Evolutionary conservation across 2,797 vertebrate species (phyloP).

Genomic region (Poeciliopsis infans): DNA sequence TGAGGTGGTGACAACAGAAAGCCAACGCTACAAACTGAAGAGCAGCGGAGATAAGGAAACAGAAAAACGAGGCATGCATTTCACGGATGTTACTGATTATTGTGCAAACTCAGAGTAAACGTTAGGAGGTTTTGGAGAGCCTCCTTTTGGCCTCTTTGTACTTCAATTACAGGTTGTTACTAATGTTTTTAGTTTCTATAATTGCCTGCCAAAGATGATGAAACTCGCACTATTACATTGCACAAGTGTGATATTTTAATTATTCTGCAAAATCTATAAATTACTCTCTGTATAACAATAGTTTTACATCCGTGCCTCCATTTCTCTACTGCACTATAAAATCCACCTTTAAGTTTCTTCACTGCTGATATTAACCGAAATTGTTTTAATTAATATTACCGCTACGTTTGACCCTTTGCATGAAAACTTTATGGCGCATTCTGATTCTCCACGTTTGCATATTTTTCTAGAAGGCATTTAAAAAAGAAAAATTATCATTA

Average conservation of each 20-base stretch:
- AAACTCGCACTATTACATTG: not conserved
- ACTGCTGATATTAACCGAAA: not conserved
- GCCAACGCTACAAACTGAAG: conserved; percentile 6
- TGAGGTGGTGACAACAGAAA: conserved; percentile 13
- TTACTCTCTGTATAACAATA: not conserved
- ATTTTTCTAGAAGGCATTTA: not conserved
- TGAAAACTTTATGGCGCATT: not conserved
- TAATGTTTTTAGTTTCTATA: not conserved
- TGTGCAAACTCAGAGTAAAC: not conserved
- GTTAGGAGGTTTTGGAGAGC: not conserved
- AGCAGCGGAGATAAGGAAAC: not conserved
- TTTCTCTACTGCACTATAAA: not conserved
- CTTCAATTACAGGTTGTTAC: not conserved
- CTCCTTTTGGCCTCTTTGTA: not conserved
- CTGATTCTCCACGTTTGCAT: not conserved
- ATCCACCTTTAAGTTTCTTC: not conserved
- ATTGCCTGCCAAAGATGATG: not conserved
- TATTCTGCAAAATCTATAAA: not conserved
- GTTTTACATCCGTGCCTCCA: not conserved
- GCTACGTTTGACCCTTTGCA: not conserved
- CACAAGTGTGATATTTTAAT: not conserved
- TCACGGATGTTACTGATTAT: not conserved
- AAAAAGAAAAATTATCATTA: too few relatives aligned
- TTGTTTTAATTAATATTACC: not conserved
- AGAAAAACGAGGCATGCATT: conserved; percentile 18